Conservation (phyloP, 2,888 invertebrate species). For the Mystacides longicornis region DNA sequence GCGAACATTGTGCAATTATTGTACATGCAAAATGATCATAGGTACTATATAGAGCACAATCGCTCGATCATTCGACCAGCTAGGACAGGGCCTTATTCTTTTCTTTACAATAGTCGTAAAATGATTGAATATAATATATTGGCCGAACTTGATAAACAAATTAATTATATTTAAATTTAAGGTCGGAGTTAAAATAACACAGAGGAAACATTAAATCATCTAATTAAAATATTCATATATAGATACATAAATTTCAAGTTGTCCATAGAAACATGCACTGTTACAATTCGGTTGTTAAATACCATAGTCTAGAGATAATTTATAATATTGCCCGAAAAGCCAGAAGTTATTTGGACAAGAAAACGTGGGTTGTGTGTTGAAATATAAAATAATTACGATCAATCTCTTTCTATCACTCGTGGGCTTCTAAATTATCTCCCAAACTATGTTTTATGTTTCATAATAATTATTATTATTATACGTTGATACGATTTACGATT, state of each 20-base stretch:
- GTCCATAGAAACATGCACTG: not conserved
- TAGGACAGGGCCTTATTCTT: too few species aligned
- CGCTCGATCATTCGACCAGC: too few species aligned
- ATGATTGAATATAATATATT: too few species aligned
- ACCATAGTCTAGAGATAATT: not conserved
- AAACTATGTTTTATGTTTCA: not conserved
- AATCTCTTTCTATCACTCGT: slow-evolving; percentile 1
- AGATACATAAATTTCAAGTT: not conserved
- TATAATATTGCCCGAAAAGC: slow-evolving; percentile 1
- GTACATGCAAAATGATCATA: too few species aligned
- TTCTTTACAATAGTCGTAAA: too few species aligned
- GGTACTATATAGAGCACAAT: too few species aligned
- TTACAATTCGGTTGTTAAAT: not conserved
- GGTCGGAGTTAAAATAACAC: too few species aligned
- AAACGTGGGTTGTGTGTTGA: not conserved
- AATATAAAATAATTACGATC: not conserved
- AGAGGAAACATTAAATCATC: not conserved
- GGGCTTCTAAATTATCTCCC: not conserved
- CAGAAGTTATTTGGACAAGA: not conserved
- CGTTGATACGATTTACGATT: not conserved
- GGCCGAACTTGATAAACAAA: too few species aligned
- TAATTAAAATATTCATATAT: slow-evolving; percentile 2
- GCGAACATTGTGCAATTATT: too few species aligned
- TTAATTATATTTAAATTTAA: too few species aligned
- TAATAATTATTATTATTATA: not conserved